Evolutionary conservation across 2,888 invertebrate genomes (phyloP), one percentile per base, ranked within the genome.

Genomic region (Phaonia tiefii): DNA sequence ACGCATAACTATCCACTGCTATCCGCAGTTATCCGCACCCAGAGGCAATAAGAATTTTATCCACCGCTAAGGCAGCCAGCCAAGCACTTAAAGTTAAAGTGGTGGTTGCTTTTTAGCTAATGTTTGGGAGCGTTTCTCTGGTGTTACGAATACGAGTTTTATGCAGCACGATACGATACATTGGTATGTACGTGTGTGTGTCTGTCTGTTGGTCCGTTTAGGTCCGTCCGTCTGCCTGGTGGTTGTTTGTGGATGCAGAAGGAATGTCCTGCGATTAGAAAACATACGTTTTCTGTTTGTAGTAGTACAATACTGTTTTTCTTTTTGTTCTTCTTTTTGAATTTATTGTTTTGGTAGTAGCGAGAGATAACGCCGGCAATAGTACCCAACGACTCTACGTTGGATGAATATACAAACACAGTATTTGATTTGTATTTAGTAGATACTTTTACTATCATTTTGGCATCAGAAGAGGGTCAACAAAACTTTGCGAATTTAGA

Each of bases 1-100:
- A 31, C n/a, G n/a, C n/a, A n/a, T n/a, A n/a, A 8, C 8, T 67
- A 67, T n/a, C 66, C 51, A 39, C 39, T 51, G 11, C 26, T 51
- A 51, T 67, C 49, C 51, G 13, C 31, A 17, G 26, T 49, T 67
- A 51, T 51, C 51, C 49, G 11, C 46, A 46, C 46, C 17, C 49
- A 26, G 46, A n/a, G 25, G 69, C 75, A 72, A 76, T 42, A 79
- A 51, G 7, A 78, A 51, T 54, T 56, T 67, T 80, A 80, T 74
- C 72, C 75, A 49, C 13, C 10, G 25, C 39, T n/a, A 13, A 5
- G 31, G 26, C n/a, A 49, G n/a, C 39, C 13, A 42, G 56, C 25
- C 8, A 31, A 37, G 37, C 63, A 63, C 63, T 63, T 46, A 31
- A 60, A 74, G n/a, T 77, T 72, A 71, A 75, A 31, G 31, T 31